A percentile compares a stretch with the other conserved stretches of the same genome.
Conservation (phyloP, 2,797 vertebrate genomes). For the Lithobates sylvaticus region DNA sequence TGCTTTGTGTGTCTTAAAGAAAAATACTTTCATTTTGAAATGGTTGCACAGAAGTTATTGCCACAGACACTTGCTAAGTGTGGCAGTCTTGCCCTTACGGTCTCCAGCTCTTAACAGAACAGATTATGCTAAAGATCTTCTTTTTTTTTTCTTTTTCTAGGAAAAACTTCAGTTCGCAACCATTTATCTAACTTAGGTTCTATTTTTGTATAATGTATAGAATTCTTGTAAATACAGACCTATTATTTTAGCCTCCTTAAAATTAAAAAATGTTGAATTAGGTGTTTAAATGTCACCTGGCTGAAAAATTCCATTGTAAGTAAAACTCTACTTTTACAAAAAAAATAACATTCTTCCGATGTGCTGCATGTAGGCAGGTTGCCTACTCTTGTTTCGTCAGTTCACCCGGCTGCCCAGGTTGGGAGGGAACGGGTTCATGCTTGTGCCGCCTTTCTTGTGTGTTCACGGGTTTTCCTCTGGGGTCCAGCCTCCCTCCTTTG, state of each 20-base stretch:
- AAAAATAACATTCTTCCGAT: no score
- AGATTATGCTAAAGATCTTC: slow-evolving; percentile 40
- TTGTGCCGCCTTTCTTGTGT: no score
- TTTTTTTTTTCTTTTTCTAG: slow-evolving; percentile 46
- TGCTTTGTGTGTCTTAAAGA: slow-evolving; percentile 58
- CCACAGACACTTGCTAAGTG: slow-evolving; percentile 60
- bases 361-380: no score
- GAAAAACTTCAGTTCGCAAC: slow-evolving; percentile 32
- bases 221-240: neutral
- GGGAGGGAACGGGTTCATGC: no score
- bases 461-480: no score
- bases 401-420: no score
- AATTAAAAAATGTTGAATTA: no score
- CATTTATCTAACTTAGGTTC: slow-evolving; percentile 22
- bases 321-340: no score
- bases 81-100: slow-evolving; percentile 48
- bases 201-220: neutral
- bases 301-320: no score
- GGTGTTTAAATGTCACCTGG: no score
- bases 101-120: slow-evolving; percentile 48
- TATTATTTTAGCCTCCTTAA: slow-evolving; percentile 2
- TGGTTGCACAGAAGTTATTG: slow-evolving; percentile 55
- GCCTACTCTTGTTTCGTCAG: no score
- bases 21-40: slow-evolving; percentile 60
- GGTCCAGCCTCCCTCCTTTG: no score